phyloP scores from a whole-genome alignment of 2,888 invertebrate genomes.

The Pandemis heparana region DNA sequence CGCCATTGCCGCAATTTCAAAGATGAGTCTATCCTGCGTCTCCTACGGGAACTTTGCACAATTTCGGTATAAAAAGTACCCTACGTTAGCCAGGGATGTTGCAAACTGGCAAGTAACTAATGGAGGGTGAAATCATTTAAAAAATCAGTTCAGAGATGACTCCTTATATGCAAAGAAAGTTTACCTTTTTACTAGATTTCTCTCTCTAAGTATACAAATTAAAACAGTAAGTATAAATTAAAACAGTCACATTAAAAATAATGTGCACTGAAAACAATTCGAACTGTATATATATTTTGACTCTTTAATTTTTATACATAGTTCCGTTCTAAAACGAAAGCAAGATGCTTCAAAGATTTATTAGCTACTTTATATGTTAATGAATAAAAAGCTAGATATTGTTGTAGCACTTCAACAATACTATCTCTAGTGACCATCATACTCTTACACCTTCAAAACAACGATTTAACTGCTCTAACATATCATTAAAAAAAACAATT shows the following conservation, averaged over 20 bases:
- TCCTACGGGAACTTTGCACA: no score
- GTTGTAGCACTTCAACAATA: background rate
- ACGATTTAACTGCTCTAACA: background rate
- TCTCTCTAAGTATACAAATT: background rate
- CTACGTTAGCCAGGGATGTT: no score
- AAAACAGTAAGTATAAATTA: background rate
- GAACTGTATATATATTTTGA: background rate
- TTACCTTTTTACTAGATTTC: no score
- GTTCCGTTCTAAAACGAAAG: constrained; percentile 4
- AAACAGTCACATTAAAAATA: background rate
- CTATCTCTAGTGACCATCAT: constrained; percentile 3
- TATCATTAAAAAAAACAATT: background rate
- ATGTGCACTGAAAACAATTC: background rate
- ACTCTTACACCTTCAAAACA: background rate
- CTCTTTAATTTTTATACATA: background rate
- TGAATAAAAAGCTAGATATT: background rate
- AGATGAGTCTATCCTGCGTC: background rate
- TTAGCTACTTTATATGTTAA: constrained; percentile 1
- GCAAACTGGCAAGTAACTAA: no score
- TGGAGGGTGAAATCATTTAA: no score
- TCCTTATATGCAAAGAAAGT: no score
- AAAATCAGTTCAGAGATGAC: no score
- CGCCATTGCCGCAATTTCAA: no score
- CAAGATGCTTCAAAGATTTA: constrained; percentile 7
- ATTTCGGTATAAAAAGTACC: no score